A percentile compares a stretch with the other conserved stretches of the same genome.
Evolutionary conservation across 2,797 vertebrate species (phyloP).

Genomic region (Amblyraja radiata): DNA sequence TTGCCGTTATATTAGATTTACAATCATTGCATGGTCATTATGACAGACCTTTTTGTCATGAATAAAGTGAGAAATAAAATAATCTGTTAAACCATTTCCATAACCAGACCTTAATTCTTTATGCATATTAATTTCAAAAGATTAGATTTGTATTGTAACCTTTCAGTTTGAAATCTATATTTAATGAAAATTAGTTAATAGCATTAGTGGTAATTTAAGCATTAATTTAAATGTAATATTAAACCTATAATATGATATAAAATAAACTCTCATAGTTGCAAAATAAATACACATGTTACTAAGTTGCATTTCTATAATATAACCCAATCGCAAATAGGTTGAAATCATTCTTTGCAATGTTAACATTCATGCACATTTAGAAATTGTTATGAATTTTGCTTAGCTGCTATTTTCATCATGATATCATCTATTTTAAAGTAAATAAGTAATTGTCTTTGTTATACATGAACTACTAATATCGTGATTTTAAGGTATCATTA

Average conservation of each 20-base stretch:
- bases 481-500: not conserved
- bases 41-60: slow-evolving; percentile 61
- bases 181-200: slow-evolving; percentile 10
- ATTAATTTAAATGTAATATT: not conserved
- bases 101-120: slow-evolving; percentile 52
- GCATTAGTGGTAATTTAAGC: not conserved
- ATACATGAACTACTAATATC: not conserved
- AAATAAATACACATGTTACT: not conserved
- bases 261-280: not conserved
- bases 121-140: not conserved
- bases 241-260: not conserved
- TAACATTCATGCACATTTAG: not conserved
- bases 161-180: not conserved
- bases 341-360: not conserved
- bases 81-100: slow-evolving; percentile 66
- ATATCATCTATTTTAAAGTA: not conserved
- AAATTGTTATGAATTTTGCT: not conserved
- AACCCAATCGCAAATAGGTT: not conserved
- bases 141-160: not conserved
- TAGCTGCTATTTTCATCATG: not conserved
- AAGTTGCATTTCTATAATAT: not conserved
- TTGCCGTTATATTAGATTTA: slow-evolving; percentile 63
- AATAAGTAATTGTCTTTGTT: not conserved
- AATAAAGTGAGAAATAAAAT: slow-evolving; percentile 55
- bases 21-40: slow-evolving; percentile 67